Evolutionary conservation across 2,113 vertebrate genomes (phyloP).

Genomic region (Percina caprodes): DNA sequence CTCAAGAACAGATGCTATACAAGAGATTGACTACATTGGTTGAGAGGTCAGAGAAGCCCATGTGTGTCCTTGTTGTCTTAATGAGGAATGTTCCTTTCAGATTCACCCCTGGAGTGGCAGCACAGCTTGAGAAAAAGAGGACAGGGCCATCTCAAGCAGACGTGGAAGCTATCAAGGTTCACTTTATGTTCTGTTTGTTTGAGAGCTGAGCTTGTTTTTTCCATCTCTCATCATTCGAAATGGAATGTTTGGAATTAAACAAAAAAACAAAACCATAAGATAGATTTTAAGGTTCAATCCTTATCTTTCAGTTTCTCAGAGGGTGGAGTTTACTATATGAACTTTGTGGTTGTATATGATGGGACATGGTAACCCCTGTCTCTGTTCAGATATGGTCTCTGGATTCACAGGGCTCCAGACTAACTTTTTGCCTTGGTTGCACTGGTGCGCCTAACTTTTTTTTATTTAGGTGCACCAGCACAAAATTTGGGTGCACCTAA

Average conservation of each 20-base stretch:
- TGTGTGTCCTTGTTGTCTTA: slow-evolving; percentile 2
- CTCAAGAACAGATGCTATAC: slow-evolving; percentile 96
- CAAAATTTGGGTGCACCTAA: too few species aligned
- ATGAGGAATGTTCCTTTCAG: slow-evolving; percentile 74
- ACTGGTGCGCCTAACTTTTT: too few species aligned
- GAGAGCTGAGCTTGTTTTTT: background rate
- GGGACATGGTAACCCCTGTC: too few species aligned
- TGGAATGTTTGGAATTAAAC: background rate
- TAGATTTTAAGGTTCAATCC: background rate
- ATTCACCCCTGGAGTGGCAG: slow-evolving; percentile 92
- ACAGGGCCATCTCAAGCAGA: slow-evolving; percentile 92
- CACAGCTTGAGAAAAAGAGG: slow-evolving; percentile 94
- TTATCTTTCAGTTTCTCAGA: background rate
- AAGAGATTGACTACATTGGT: slow-evolving; percentile 83
- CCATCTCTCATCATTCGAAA: background rate
- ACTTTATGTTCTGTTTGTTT: background rate
- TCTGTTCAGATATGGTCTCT: too few species aligned
- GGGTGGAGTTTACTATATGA: too few species aligned
- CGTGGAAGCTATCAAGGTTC: slow-evolving; percentile 96
- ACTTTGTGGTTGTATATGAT: too few species aligned
- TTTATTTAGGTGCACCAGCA: too few species aligned
- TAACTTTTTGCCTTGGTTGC: too few species aligned
- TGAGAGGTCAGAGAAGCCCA: slow-evolving; percentile 87
- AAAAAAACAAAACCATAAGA: background rate
- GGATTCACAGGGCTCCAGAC: too few species aligned